A percentile compares a stretch with the other conserved stretches of the same genome.
phyloP scores from a whole-genome alignment of 2,797 vertebrate genomes.

The Oryzias sinensis region DNA sequence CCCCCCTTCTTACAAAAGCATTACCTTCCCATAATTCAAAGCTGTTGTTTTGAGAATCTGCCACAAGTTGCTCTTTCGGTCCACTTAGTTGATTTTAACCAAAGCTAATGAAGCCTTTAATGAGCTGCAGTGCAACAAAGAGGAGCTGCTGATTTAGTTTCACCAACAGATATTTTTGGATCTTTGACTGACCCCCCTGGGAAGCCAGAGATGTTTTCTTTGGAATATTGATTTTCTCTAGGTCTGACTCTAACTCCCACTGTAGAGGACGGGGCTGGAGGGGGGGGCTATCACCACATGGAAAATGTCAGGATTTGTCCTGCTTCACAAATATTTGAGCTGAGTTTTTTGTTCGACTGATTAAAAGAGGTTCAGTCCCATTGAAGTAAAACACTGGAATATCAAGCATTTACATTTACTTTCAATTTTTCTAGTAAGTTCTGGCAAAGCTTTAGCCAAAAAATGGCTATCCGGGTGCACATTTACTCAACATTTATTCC shows the following conservation, averaged over 20 bases:
- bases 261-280: slow-evolving; percentile 24
- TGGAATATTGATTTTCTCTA: slow-evolving; percentile 57
- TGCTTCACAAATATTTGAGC: slow-evolving; percentile 35
- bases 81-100: slow-evolving; percentile 9
- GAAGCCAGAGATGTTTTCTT: slow-evolving; percentile 41
- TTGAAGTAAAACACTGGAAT: neutral
- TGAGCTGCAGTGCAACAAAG: slow-evolving; percentile 18
- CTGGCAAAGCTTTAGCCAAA: no score
- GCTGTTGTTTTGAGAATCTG: slow-evolving; percentile 11
- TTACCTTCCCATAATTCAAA: slow-evolving; percentile 22
- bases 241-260: slow-evolving; percentile 26
- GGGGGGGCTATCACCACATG: slow-evolving; percentile 14
- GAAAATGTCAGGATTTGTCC: slow-evolving; percentile 55
- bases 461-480: no score
- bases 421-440: neutral
- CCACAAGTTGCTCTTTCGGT: slow-evolving; percentile 19
- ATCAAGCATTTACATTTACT: no score
- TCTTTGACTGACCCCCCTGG: slow-evolving; percentile 37
- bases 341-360: neutral
- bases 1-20: slow-evolving; percentile 16
- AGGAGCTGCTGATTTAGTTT: slow-evolving; percentile 35
- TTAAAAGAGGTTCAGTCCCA: slow-evolving; percentile 9
- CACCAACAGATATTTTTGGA: slow-evolving; percentile 51
- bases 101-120: slow-evolving; percentile 15
- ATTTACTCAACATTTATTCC: no score